Evolutionary conservation across 2,888 invertebrate genomes (phyloP).

Genomic region (Dioctria rufipes): DNA sequence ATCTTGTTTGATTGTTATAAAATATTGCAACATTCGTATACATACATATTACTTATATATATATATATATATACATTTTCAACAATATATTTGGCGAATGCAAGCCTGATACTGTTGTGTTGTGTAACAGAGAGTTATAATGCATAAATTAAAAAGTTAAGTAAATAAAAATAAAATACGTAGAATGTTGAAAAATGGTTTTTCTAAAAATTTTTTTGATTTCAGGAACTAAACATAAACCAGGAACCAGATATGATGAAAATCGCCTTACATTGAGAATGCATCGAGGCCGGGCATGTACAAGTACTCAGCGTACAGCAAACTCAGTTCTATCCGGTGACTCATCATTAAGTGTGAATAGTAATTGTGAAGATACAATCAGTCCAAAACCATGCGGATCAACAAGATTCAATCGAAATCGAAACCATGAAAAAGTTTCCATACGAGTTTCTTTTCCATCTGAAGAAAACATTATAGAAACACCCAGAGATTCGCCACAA

Average conservation of each 20-base stretch:
- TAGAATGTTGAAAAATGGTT: background rate
- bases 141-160: constrained; percentile 41
- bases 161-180: constrained; percentile 64
- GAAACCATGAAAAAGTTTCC: constrained; percentile 82
- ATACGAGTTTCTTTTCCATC: constrained; percentile 89
- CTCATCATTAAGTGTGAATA: constrained; percentile 77
- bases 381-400: constrained; percentile 72
- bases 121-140: constrained; percentile 47
- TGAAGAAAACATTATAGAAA: constrained; percentile 76
- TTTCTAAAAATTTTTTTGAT: constrained; percentile 56
- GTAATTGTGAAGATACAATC: constrained; percentile 64
- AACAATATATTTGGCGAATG: constrained; percentile 48
- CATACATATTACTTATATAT: too few species aligned
- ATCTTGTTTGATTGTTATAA: constrained; percentile 21
- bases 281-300: constrained; percentile 82
- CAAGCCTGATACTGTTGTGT: constrained; percentile 54
- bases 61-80: constrained; percentile 1
- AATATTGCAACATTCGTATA: constrained; percentile 10
- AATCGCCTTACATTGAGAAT: constrained; percentile 90
- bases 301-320: constrained; percentile 74
- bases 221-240: constrained; percentile 77
- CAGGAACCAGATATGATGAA: constrained; percentile 85
- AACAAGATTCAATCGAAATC: constrained; percentile 73
- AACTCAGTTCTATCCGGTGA: constrained; percentile 75
- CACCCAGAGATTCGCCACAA: constrained; percentile 64